A percentile compares a stretch with the other conserved stretches of the same genome.
phyloP scores from a whole-genome alignment of 2,888 invertebrate species.

The Epinotia demarniana region DNA sequence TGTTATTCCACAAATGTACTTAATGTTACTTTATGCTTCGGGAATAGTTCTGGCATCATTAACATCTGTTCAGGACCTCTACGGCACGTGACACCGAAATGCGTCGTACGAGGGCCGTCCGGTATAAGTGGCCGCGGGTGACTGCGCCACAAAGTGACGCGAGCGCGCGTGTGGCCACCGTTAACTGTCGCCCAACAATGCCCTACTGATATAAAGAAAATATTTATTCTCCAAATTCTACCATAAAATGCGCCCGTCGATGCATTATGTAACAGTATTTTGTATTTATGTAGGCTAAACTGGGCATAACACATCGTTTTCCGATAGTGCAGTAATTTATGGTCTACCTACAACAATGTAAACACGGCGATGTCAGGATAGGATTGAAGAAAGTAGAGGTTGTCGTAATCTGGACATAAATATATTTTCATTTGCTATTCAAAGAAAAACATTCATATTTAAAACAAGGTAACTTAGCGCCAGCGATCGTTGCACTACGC shows the following conservation, averaged over 20 bases:
- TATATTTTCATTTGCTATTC: slow-evolving; percentile 11
- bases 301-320: slow-evolving; percentile 57
- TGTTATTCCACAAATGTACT: too few relatives aligned
- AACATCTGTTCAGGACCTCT: neutral
- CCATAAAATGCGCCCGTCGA: slow-evolving; percentile 67
- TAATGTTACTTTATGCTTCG: neutral
- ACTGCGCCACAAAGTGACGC: slow-evolving; percentile 33
- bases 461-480: neutral
- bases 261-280: slow-evolving; percentile 46
- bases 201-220: slow-evolving; percentile 83
- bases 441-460: slow-evolving; percentile 14
- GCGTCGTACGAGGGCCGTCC: slow-evolving; percentile 25
- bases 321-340: slow-evolving; percentile 69
- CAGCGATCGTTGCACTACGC: neutral
- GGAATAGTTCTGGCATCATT: neutral
- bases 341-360: slow-evolving; percentile 48
- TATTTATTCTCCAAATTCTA: slow-evolving; percentile 82
- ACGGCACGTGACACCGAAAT: neutral
- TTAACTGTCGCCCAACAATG: slow-evolving; percentile 78
- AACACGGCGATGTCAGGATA: slow-evolving; percentile 39
- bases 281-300: slow-evolving; percentile 43
- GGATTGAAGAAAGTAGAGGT: slow-evolving; percentile 26
- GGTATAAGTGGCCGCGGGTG: slow-evolving; percentile 29
- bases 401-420: slow-evolving; percentile 29
- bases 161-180: slow-evolving; percentile 81